phyloP scores from a whole-genome alignment of 2,113 vertebrate species.

The Gopherus evgoodei region DNA sequence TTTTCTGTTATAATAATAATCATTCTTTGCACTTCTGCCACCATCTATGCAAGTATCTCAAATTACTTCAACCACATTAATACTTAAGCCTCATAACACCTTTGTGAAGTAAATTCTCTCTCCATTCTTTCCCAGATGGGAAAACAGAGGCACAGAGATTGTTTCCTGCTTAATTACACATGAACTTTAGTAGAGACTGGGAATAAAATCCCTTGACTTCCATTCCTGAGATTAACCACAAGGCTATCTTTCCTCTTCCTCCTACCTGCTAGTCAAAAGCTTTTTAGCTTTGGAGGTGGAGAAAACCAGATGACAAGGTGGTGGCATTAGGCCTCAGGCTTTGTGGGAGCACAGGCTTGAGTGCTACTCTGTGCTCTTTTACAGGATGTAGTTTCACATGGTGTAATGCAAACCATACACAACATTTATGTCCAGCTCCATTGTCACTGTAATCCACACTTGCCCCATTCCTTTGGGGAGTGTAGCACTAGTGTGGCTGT shows the following conservation, averaged over 20 bases:
- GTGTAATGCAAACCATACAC: not conserved
- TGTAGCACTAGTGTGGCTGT: not conserved
- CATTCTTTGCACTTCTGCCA: not conserved
- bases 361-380: not conserved
- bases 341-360: not conserved
- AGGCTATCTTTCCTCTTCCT: not conserved
- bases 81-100: conserved; percentile 16
- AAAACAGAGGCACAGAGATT: accelerated
- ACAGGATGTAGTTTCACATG: not conserved
- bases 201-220: not conserved
- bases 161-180: not conserved
- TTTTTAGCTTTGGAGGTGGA: not conserved
- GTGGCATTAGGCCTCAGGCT: not conserved
- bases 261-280: not conserved
- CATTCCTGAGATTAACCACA: not conserved
- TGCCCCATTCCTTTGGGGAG: not conserved
- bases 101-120: not conserved
- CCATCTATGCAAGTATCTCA: not conserved
- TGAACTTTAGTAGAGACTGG: not conserved
- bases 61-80: conserved; percentile 41
- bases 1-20: conserved; percentile 34
- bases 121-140: conserved; percentile 42
- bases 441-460: not conserved
- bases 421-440: not conserved
- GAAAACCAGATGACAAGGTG: not conserved